Evolutionary conservation across 2,888 invertebrate genomes (phyloP), one percentile per base, ranked within the genome.

Genomic region (Patella caerulea): DNA sequence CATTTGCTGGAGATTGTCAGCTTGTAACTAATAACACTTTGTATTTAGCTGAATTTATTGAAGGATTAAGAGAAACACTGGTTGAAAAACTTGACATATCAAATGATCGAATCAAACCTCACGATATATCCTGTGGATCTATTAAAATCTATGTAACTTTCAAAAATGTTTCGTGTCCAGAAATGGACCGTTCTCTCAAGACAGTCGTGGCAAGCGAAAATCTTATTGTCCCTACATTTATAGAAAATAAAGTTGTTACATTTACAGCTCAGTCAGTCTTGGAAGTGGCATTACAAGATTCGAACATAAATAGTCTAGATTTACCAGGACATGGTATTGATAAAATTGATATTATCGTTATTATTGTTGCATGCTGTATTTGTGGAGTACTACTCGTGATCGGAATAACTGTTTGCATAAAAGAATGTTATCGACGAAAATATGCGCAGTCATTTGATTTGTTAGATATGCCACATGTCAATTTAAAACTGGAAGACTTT

Each of bases 401-500:
- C 56, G 83, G 87, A 55, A 72, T 82, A 29, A 78, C 83, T 34
- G 82, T 86, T 11, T 79, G 83, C 56, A 83, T 82, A 45, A 79
- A 85, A 34, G 86, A 86, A 79, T 86, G 84, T 69, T 87, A 86
- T 74, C 77, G 78, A 3, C 78, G 84, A 52, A 85, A 86, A 73
- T 76, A 85, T 56, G 84, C 84, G 0, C 83, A 86, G 45, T 84
- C 87, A 3, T 88, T 88, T 78, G 83, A 85, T 71, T 80, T 88
- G 17, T 78, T 84, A 9, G 85, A 86, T 11, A 82, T 85, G 2
- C 85, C 86, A 14, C 84, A 84, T 72, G 84, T 84, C 19, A 83
- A 84, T 72, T 76, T 86, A 2, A 86, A 86, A 73, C 77, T 86
- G 73, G 85, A 86, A 34, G 87, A 88, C 77, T 88, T 85, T 74